A percentile compares a stretch with the other conserved stretches of the same genome.
phyloP scores from a whole-genome alignment of 2,113 vertebrate species.

The Cavia porcellus region DNA sequence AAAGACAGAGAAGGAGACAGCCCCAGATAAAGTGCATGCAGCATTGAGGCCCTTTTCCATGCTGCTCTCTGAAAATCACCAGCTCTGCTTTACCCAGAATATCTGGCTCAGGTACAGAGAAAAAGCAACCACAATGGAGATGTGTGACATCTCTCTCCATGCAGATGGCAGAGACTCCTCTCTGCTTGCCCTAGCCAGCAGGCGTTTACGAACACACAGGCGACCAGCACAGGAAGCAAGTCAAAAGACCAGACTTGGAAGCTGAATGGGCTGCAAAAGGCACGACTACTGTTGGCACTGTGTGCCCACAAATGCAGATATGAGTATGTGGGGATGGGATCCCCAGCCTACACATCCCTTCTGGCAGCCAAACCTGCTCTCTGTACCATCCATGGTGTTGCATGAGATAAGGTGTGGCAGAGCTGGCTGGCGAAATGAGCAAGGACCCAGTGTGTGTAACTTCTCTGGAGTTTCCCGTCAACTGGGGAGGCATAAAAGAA shows the following conservation, averaged over 20 bases:
- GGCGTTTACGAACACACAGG: not conserved
- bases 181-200: not conserved
- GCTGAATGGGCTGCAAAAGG: not conserved
- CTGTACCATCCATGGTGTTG: not conserved
- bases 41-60: not conserved
- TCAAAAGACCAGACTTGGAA: not conserved
- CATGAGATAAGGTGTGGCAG: not conserved
- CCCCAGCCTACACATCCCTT: not conserved
- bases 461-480: not conserved
- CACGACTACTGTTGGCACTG: not conserved
- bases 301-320: fast-evolving
- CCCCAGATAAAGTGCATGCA: not conserved
- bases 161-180: not conserved
- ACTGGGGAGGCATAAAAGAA: not conserved
- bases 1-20: not conserved
- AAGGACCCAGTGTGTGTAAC: not conserved
- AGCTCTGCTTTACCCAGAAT: not conserved
- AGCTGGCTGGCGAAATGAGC: not conserved
- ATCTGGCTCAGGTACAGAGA: not conserved
- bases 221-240: not conserved
- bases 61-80: not conserved
- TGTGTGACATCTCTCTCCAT: not conserved
- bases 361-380: not conserved
- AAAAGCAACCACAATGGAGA: not conserved
- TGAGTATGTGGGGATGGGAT: no score